These are phyloP conservation scores for Elachura formosa DNA, from an alignment of 2,113 vertebrate genomes.

Conservation along the genomic window DNA sequence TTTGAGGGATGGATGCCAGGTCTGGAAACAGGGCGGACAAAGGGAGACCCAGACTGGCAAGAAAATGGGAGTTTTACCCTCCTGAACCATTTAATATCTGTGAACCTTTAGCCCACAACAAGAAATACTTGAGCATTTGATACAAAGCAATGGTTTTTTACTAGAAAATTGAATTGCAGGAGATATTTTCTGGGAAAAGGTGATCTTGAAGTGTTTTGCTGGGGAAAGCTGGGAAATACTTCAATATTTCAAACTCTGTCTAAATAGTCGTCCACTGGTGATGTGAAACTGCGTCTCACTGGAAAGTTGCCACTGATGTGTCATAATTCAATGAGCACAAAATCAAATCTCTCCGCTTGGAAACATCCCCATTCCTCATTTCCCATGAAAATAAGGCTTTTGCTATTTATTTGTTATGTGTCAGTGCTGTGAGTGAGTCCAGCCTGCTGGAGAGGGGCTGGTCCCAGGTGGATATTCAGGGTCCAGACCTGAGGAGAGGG, in stretches of 20 bases:
- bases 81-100: neutral
- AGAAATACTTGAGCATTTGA: neutral
- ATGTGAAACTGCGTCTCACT: neutral
- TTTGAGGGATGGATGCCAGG: neutral
- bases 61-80: neutral
- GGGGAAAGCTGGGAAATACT: neutral
- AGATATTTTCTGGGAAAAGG: neutral
- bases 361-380: neutral
- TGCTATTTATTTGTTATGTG: neutral
- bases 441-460: neutral
- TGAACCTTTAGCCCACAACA: neutral
- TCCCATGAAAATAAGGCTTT: neutral
- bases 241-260: neutral
- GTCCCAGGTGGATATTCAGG: fast-evolving
- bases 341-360: neutral
- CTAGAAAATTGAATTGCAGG: neutral
- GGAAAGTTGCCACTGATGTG: neutral
- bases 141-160: neutral
- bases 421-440: neutral
- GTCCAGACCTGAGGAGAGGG: neutral
- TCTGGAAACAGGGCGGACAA: neutral
- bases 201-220: neutral
- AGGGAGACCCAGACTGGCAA: neutral
- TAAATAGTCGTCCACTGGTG: neutral
- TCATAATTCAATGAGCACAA: neutral